Percentiles rank a stretch among this genome's conserved stretches.
Conservation (phyloP, 2,888 invertebrate species). For the Pyralis farinalis region DNA sequence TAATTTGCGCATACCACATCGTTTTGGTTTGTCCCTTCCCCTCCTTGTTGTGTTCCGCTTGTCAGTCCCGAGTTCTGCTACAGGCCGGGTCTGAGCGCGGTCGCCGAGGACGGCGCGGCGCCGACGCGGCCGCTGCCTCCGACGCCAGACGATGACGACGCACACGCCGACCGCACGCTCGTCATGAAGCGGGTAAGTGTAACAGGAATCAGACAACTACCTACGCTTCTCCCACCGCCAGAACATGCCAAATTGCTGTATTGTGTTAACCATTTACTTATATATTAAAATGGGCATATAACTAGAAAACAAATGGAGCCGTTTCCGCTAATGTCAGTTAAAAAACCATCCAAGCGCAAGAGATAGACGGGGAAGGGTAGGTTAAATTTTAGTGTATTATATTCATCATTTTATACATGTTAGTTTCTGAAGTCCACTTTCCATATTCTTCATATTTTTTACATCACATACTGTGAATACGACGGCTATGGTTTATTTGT, state of each 20-base stretch:
- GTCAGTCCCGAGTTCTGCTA: constrained; percentile 92
- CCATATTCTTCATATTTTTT: no score
- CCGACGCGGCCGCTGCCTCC: constrained; percentile 95
- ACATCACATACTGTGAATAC: no score
- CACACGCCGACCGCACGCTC: constrained; percentile 90
- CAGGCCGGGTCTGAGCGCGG: constrained; percentile 86
- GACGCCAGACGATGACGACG: constrained; percentile 95
- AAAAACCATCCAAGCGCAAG: no score
- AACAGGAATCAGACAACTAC: neutral
- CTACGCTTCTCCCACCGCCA: constrained; percentile 1
- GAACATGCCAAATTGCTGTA: no score
- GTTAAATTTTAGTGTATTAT: no score
- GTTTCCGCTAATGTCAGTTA: no score
- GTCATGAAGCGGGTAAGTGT: constrained; percentile 95
- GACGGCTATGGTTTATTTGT: no score
- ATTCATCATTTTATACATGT: no score
- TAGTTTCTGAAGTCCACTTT: no score
- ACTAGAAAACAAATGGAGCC: no score
- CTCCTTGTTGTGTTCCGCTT: constrained; percentile 44
- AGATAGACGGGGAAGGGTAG: no score
- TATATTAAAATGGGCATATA: neutral
- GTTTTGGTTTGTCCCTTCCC: constrained; percentile 25
- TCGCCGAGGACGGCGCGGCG: constrained; percentile 71
- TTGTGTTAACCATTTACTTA: neutral
- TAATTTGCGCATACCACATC: constrained; percentile 32